Conservation (phyloP, 2,888 invertebrate genomes). For the Andrena bucephala region DNA sequence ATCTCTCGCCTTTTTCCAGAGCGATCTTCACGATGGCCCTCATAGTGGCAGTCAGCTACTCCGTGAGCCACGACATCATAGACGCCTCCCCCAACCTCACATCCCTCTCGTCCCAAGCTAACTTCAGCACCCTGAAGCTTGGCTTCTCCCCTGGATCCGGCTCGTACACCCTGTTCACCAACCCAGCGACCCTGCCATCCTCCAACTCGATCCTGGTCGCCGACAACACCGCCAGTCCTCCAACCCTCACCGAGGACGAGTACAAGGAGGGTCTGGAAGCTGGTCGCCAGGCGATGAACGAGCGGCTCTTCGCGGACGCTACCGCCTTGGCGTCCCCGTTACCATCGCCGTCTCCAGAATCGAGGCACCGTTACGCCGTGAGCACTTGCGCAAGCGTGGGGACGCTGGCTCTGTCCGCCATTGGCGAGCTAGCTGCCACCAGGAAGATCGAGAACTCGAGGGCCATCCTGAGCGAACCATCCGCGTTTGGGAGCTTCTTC, state of each 20-base stretch:
- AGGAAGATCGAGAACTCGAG: slow-evolving; percentile 86
- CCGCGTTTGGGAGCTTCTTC: slow-evolving; percentile 77
- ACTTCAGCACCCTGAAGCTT: slow-evolving; percentile 33
- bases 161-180: slow-evolving; percentile 53
- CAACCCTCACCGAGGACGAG: slow-evolving; percentile 82
- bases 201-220: slow-evolving; percentile 25
- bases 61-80: slow-evolving; percentile 65
- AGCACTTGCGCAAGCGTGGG: slow-evolving; percentile 88
- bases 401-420: slow-evolving; percentile 88
- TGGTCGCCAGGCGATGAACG: slow-evolving; percentile 87
- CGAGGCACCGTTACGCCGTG: slow-evolving; percentile 90
- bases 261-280: slow-evolving; percentile 86
- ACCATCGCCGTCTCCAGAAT: slow-evolving; percentile 87
- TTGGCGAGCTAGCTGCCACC: slow-evolving; percentile 90
- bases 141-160: slow-evolving; percentile 41
- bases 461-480: slow-evolving; percentile 74
- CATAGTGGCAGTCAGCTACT: slow-evolving; percentile 86
- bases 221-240: neutral
- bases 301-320: slow-evolving; percentile 87
- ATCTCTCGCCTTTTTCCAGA: slow-evolving; percentile 80
- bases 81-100: slow-evolving; percentile 41
- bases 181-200: neutral
- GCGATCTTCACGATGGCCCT: slow-evolving; percentile 86
- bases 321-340: slow-evolving; percentile 86
- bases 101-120: neutral